These are phyloP conservation scores for Plectropomus leopardus DNA, from an alignment of 2,113 vertebrate genomes.

Conservation along the genomic window DNA sequence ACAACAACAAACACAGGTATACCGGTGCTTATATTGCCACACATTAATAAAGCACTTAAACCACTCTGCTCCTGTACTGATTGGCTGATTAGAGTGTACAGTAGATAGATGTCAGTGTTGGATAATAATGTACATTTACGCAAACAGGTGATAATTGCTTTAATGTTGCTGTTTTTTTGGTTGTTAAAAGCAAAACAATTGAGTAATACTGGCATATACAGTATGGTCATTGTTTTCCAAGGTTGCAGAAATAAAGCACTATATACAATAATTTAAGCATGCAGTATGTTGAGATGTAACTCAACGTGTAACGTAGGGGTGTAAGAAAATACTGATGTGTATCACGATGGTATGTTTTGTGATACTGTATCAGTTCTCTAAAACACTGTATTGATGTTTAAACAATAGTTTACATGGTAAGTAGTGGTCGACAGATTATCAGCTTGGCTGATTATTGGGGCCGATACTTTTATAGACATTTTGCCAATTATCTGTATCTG, in stretches of 20 bases:
- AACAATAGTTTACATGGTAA: no score
- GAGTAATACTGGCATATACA: background rate
- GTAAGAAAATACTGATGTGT: no score
- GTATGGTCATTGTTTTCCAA: background rate
- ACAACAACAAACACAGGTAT: background rate
- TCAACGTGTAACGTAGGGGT: background rate
- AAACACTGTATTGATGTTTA: no score
- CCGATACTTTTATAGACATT: no score
- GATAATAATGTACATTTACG: background rate
- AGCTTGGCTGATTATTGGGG: no score
- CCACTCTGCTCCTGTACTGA: background rate
- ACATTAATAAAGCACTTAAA: conserved; percentile 3
- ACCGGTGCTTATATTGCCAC: background rate
- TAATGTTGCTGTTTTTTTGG: background rate
- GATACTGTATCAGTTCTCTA: no score
- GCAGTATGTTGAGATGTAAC: background rate
- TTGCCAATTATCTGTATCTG: no score
- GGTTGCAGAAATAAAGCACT: conserved; percentile 1
- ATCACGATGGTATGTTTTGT: no score
- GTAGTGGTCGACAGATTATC: no score
- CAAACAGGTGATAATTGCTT: background rate
- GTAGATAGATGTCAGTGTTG: background rate
- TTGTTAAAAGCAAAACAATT: background rate
- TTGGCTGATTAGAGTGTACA: background rate
- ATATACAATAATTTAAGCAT: background rate